Base-by-base conservation (phyloP, 2,888 invertebrate species). In the Druceiella hillmani region DNA sequence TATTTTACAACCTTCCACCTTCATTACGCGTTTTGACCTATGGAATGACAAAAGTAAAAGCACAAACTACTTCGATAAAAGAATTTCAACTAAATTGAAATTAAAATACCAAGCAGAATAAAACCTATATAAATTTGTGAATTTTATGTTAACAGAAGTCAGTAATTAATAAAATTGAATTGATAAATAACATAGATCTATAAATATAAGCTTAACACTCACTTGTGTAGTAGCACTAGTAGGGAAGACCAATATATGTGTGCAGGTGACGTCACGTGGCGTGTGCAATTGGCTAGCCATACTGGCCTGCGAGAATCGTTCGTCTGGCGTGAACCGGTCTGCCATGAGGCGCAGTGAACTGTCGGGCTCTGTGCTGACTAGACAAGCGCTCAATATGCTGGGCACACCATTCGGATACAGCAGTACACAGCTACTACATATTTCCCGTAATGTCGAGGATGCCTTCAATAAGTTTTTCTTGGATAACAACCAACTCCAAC, bases 161-260 rank as follows among this genome's bases (percentile, higher is more conserved):
- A 4, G 14, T 12, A 6, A 29, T 20, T 6, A 9, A 35, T 10
- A 30, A 13, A 3, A 35, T 28, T 13, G 14, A 28, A 27, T 10
- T 16, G 1, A 30, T 14, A 29, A 25, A 26, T 14, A 4, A 15
- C 13, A 33, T 13, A 9, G 7, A 11, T 27, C 11, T 6, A n/a
- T n/a, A n/a, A n/a, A n/a, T n/a, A n/a, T n/a, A n/a, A n/a, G n/a
- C n/a, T n/a, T n/a, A 24, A 17, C 20, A 20, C 55, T 53, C 59
- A 87, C 87, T 79, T 90, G 90, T 41, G 93, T 90, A 39, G 90
- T 90, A 27, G 94, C 93, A 43, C 91, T 95, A 25, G 95, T 98
- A 33, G 98, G 98, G 70, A 99, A 98, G 51, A 98, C 98, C 51
- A 99, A 79, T 51, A 99, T 98, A 62, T 99, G 99, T 41, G 98